Conservation (phyloP, 2,113 vertebrate species). For the Pangasianodon gigas region DNA sequence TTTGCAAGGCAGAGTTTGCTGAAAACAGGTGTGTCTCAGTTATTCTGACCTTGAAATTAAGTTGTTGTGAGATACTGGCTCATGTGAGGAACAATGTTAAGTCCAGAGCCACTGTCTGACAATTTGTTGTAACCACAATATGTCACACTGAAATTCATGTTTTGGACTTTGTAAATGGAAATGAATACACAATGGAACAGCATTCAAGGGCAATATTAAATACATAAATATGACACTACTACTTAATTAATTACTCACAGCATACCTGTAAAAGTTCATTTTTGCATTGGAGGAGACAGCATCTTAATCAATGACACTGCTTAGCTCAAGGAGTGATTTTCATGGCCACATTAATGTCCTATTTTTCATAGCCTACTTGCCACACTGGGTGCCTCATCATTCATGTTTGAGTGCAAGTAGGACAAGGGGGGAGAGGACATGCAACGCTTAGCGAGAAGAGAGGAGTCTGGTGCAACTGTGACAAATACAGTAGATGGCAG, state of each 20-base stretch:
- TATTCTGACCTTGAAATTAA: not conserved
- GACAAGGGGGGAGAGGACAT: not conserved
- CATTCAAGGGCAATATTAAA: not conserved
- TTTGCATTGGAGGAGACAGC: not conserved
- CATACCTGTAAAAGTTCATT: not conserved
- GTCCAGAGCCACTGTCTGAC: not conserved
- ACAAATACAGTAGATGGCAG: not conserved
- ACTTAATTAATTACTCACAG: not conserved
- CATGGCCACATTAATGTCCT: not conserved
- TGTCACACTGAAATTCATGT: not conserved
- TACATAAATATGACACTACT: not conserved
- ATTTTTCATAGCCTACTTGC: not conserved
- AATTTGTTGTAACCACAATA: not conserved
- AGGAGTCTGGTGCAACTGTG: not conserved
- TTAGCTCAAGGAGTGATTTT: not conserved
- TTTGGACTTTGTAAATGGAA: not conserved
- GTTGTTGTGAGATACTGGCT: not conserved
- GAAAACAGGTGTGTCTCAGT: not conserved
- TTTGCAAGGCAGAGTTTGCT: not conserved
- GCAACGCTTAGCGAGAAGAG: not conserved
- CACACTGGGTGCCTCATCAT: not conserved
- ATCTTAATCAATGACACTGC: not conserved
- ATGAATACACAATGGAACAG: not conserved
- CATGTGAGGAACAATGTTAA: not conserved
- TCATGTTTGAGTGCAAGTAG: not conserved